Base-by-base conservation (phyloP, 2,888 invertebrate genomes). In the Chloroclysta siterata region DNA sequence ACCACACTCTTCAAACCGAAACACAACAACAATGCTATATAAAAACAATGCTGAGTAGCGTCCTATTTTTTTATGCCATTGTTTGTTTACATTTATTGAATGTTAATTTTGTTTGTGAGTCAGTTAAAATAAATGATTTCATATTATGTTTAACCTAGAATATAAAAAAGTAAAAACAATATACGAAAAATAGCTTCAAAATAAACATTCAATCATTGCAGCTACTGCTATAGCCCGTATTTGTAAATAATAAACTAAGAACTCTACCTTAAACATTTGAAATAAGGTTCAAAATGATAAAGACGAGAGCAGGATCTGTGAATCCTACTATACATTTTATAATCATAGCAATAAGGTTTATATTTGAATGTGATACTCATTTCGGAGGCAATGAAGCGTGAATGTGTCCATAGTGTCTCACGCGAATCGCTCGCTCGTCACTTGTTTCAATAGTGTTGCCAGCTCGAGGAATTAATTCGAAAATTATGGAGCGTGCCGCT, bases 401-500 rank as follows among this genome's bases (percentile, higher is more conserved):
- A 10, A 28, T 33, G 14, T 60, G 61, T 41, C 53, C 56, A 50
- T 14, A 59, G 28, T 33, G 28, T 65, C 65, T 47, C 66, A 66
- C 66, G 66, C 66, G 63, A 63, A 29, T 63, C 57, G 54, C n/a
- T 55, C 46, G 54, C 50, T 59, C 55, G 65, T 60, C 57, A 62
- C 60, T 59, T 60, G 60, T 56, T 59, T 55, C 47, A 65, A 69
- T 53, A 67, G 66, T 65, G 62, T 53, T 70, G 52, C 63, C 63
- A 60, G 70, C 13, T 28, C 17, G 22, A 55, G 47, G 46, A 47
- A 51, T 46, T 65, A 63, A 69, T 74, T 68, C 60, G 15, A 42
- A 60, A 58, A 60, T 66, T 51, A 51, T 14, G 47, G 36, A 51
- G 58, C 53, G 64, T 64, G 64, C 11, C 64, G 52, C 63, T 47